These are phyloP conservation scores for Clarias magur DNA, from an alignment of 2,113 vertebrate genomes.

Conservation along the genomic window DNA sequence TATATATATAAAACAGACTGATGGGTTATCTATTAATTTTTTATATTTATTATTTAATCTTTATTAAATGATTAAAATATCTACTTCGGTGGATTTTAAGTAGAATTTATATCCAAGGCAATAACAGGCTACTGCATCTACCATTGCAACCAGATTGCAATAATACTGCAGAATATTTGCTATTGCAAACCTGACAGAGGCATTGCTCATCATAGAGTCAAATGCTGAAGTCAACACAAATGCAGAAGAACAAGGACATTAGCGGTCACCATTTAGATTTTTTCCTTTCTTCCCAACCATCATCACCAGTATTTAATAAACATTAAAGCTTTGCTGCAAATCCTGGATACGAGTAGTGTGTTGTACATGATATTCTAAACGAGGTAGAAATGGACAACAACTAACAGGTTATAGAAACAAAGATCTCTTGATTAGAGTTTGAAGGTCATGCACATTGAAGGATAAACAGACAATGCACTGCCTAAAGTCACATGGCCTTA, in stretches of 20 bases:
- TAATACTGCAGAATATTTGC: conserved; percentile 13
- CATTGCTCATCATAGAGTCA: background rate
- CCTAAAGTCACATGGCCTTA: conserved; percentile 51
- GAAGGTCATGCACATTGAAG: conserved; percentile 75
- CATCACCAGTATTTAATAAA: conserved; percentile 21
- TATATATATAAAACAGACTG: background rate
- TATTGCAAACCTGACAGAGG: conserved; percentile 16
- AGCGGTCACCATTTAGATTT: background rate
- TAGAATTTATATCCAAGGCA: background rate
- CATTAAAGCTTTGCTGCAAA: conserved; percentile 35
- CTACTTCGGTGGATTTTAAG: conserved; percentile 16
- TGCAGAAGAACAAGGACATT: conserved; percentile 16
- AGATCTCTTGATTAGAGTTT: conserved; percentile 72
- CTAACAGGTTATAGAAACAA: conserved; percentile 73
- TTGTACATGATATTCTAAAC: conserved; percentile 71
- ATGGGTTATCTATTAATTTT: conserved; percentile 59
- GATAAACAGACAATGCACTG: conserved; percentile 83
- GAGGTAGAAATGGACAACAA: conserved; percentile 98
- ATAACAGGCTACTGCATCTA: conserved; percentile 21
- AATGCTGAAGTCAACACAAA: conserved; percentile 19
- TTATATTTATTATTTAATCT: background rate
- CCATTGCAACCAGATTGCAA: conserved; percentile 16
- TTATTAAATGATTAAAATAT: conserved; percentile 31
- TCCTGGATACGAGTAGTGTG: conserved; percentile 66
- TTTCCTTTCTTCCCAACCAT: background rate